A percentile compares a stretch with the other conserved stretches of the same genome.
phyloP scores from a whole-genome alignment of 1,140 invertebrate genomes.

The Scaptodrosophila lebanonensis region DNA sequence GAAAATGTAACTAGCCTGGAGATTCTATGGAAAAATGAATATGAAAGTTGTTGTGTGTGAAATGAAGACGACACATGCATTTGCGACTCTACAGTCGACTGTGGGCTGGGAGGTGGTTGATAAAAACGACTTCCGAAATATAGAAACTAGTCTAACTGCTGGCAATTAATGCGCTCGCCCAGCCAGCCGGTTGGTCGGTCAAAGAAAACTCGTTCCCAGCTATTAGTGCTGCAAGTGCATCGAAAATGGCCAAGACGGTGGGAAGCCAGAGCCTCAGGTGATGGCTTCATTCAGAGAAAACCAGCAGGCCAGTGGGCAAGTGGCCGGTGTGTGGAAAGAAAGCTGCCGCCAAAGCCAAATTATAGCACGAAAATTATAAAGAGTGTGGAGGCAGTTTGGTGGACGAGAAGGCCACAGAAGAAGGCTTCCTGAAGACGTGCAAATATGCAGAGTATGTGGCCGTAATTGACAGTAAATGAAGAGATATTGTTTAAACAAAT shows the following conservation, averaged over 20 bases:
- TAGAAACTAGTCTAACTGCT: constrained; percentile 64
- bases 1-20: no score
- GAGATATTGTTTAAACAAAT: constrained; percentile 10
- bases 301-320: no score
- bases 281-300: constrained; percentile 8
- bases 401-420: constrained; percentile 34
- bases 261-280: constrained; percentile 10
- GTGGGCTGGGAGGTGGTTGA: neutral
- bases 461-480: constrained; percentile 13
- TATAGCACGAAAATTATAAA: neutral
- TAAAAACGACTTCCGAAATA: constrained; percentile 55
- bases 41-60: constrained; percentile 52
- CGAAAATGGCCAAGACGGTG: constrained; percentile 24
- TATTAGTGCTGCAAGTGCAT: constrained; percentile 4
- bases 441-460: neutral
- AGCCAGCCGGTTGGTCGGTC: constrained; percentile 1
- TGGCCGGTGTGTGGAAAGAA: constrained; percentile 12
- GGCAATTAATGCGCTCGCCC: constrained; percentile 44
- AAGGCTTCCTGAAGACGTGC: constrained; percentile 31
- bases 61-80: constrained; percentile 35
- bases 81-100: neutral
- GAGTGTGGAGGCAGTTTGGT: constrained; percentile 32
- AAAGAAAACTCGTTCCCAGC: no score
- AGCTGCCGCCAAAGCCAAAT: constrained; percentile 5
- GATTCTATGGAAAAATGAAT: no score